Evolutionary conservation across 2,888 invertebrate genomes (phyloP), one percentile per base, ranked within the genome.

Genomic region (Cephalotes varians): DNA sequence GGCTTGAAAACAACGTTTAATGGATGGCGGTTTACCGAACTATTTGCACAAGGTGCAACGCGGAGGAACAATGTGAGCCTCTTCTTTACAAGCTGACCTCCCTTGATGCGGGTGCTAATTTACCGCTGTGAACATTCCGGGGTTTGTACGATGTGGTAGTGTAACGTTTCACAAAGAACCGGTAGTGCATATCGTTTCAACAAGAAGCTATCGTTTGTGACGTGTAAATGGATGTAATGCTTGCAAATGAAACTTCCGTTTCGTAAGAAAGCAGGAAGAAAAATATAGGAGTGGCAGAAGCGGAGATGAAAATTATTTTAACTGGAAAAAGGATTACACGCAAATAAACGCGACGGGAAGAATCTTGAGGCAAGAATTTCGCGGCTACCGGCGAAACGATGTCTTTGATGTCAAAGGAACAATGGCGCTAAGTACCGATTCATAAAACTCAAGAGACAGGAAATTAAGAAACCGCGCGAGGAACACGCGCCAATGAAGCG

Each of bases 1-100:
- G 81, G 80, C 6, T 65, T 87, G 87, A 90, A 90, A 90, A 90
- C 84, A 77, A 76, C 84, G 82, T 87, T 90, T 90, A 88, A 88
- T 88, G 86, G 88, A 90, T 88, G 84, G 83, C 77, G 87, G 88
- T 56, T 85, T 85, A 81, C 88, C 85, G 82, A 90, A 90, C 87
- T 90, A 90, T 90, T 90, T 88, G 87, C 88, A 85, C 87, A 87
- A 83, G 84, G 81, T 84, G 77, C 73, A 79, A 62, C 62, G 64
- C 28, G 10, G 73, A 65, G 82, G 73, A 74, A 80, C 79, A 80
- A 58, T 77, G 37, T n/a, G 60, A 58, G 62, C 49, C 44, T 69
- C 34, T 67, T 25, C 51, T 49, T 62, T 51, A 51, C 40, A 47
- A 47, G 51, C 71, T 31, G 37, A 64, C 56, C 31, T 83, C 71